Base-by-base conservation (phyloP, 2,797 vertebrate species). In the Ispidina lecontei region DNA sequence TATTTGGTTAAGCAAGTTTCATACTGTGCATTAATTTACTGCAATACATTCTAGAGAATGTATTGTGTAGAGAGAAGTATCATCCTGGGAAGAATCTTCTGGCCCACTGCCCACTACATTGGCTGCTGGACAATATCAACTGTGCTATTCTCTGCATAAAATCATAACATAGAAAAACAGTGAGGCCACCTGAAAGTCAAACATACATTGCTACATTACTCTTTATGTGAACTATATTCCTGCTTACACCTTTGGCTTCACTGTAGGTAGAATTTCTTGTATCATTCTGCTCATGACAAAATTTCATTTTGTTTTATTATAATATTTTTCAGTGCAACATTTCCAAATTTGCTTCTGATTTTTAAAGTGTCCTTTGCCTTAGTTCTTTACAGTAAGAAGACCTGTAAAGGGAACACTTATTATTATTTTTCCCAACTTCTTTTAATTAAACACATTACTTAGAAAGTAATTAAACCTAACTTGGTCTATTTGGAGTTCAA, bases 1-100 rank as follows among this genome's bases (percentile, higher is more conserved):
- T 91, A 90, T 94, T 91, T 90, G 77, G 59, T 87, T 56, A 94
- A 64, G 41, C 58, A 87, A 78, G 14, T 80, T 73, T 84, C 76
- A 84, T 31, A 65, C n/a, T 35, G 75, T 0, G 4, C 9, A 67
- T 67, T 70, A 33, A 90, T 87, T 87, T 67, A 77, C 31, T 85
- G 60, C 93, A 94, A 94, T 72, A 72, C 18, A 29, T 33, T 79
- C 54, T 31, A 63, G 47, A n/a, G 13, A 39, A 39, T 39, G 37
- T 39, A 39, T 39, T 39, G 4, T 37, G n/a, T 33, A 56, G 46
- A 91, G 39, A 82, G 31, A 71, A 84, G 58, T 20, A 75, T 80
- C 23, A 84, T 46, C 47, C 79, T 84, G 54, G 56, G 83, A 95
- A 92, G 81, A 95, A 87, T 85, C 60, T 87, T 72, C 52, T 84